Evolutionary conservation across 2,113 vertebrate genomes (phyloP), one percentile per base, ranked within the genome.

Genomic region (Neogobius melanostomus): DNA sequence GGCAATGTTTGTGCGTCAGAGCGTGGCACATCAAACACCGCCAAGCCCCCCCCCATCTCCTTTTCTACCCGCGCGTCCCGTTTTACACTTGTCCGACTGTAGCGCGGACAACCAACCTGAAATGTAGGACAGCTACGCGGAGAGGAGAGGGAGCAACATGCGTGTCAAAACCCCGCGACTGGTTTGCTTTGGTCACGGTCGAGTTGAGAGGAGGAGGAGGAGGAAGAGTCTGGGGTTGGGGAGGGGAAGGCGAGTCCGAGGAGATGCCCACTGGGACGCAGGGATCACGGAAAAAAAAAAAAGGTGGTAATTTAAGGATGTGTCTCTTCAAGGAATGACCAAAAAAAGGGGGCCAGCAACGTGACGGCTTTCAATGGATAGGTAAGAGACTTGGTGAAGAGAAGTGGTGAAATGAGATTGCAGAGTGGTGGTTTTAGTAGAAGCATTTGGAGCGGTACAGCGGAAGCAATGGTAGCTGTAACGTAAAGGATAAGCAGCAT

Each of bases 161-260:
- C 82, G 44, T 90, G 88, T 87, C 87, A 79, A 90, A 56, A 36
- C 8, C 53, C 83, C 87, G 81, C 88, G 88, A 90, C 90, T 90
- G 89, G 84, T 91, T 90, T 90, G 87, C 90, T 89, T 85, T 87
- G 87, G 90, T 89, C 90, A 91, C 81, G 90, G 83, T 87, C 44
- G 81, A 88, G 83, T 81, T 88, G 82, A 84, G 72, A 75, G 80
- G 28, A 64, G 56, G 66, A 48, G 28, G 44, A 56, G 12, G n/a
- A 21, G 52, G 77, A 14, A 68, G 76, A 72, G 76, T 74, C 75
- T 80, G 70, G 57, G 44, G 46, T 36, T 36, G 28, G 28, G 28
- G 28, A 36, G 28, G 28, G 28, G 28, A 4, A 36, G 77, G 11
- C 15, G 68, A 28, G n/a, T 14, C 44, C 63, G 44, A 43, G 50